Evolutionary conservation across 2,797 vertebrate genomes (phyloP), one percentile per base, ranked within the genome.

Genomic region (Oreochromis mossambicus): DNA sequence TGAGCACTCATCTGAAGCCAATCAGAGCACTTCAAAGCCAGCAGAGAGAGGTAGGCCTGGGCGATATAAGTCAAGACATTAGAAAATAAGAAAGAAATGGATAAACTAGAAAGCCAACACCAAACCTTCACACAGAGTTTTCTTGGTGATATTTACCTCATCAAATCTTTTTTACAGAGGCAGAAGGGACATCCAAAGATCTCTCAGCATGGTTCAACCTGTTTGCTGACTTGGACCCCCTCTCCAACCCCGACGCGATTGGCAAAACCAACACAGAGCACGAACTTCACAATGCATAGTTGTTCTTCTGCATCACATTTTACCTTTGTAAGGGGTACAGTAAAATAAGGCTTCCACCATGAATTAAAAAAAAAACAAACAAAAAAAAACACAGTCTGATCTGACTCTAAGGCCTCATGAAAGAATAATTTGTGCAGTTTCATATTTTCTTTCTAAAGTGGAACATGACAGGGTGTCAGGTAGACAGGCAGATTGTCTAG

Each of bases 261-360:
- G 98, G 98, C 76, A 97, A 96, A 94, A 97, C 96, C 0, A 97
- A 96, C 91, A 93, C 96, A 83, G 98, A 99, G 88, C 97, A 98
- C 0, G 97, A 99, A 91, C 97, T 99, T 85, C 97, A 98, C 91
- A 98, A 97, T 36, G 99, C 98, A 24, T 99, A 96, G 96, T 51
- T 84, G 88, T 29, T 77, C 70, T 87, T 54, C 68, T 4, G 24
- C 4, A 12, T 14, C 70, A 76, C 0, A 77, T 55, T 56, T 19
- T 7, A 11, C 43, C 1, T 48, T 73, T 46, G 3, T 73, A 36
- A 13, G 77, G 73, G 55, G 46, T 36, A 55, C 36, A 13, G 78
- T 66, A 14, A 48, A 38, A 54, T 75, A 24, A 3, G 32, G 50
- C 51, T 51, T 56, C 77, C 55, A 83, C 76, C 8, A 3, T 5